These are phyloP conservation scores for Erethizon dorsatum DNA, from an alignment of 2,797 vertebrate genomes.

Conservation along the genomic window DNA sequence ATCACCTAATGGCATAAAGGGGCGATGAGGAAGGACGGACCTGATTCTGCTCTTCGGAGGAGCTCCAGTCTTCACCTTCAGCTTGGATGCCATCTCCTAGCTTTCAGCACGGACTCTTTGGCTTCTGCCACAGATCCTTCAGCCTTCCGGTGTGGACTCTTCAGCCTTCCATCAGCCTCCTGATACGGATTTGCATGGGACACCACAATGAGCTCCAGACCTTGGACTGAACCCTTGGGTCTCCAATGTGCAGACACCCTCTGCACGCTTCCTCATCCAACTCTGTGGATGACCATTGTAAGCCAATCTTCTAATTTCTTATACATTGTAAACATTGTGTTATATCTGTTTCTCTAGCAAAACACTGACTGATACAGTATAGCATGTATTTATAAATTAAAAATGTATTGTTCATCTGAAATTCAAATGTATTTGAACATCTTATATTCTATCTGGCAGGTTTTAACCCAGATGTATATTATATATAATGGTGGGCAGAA, in stretches of 20 bases:
- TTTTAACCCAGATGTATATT: background rate
- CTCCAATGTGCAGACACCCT: background rate
- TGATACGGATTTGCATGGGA: background rate
- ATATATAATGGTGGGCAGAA: background rate
- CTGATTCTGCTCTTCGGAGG: no score
- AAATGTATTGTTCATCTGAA: background rate
- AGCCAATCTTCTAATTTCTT: background rate
- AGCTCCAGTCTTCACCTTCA: no score
- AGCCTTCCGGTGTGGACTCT: background rate
- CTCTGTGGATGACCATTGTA: no score
- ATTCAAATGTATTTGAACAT: background rate
- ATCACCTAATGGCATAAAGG: no score
- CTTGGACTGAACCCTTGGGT: background rate
- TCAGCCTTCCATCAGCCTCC: background rate
- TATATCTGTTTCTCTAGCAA: background rate
- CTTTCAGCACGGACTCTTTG: no score
- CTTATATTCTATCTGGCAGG: background rate
- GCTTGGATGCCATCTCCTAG: no score
- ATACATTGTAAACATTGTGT: background rate
- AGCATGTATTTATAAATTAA: background rate
- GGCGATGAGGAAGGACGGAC: no score
- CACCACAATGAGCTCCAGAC: background rate
- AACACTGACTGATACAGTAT: background rate
- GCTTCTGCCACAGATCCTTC: background rate
- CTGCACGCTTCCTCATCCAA: no score